Evolutionary conservation across 2,797 vertebrate genomes (phyloP), one percentile per base, ranked within the genome.

Genomic region (Brachyrhaphis roseni): DNA sequence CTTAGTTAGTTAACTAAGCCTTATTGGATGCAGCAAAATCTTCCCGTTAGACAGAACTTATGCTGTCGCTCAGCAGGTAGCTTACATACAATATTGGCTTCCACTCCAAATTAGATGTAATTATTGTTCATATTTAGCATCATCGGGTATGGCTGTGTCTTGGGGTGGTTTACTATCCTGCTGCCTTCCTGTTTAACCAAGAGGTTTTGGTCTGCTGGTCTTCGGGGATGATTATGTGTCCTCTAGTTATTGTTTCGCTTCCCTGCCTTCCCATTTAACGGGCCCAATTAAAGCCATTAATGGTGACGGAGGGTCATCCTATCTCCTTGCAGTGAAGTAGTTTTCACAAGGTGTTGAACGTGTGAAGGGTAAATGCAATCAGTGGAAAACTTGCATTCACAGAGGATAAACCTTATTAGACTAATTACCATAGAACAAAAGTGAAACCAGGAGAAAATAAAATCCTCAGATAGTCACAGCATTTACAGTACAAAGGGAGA

Each of bases 241-340:
- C 90, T 93, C 88, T 81, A 82, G 92, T 93, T 94, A 93, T 94
- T 94, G 94, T 94, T 94, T 91, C 90, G 89, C 93, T 93, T 94
- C 91, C 91, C 83, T 90, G 91, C 90, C 76, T 92, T 81, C 1
- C 82, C 83, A 85, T 90, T 93, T 95, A 94, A 94, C 90, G 80
- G 91, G 84, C 86, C 94, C 90, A 93, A 94, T 94, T 94, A 94
- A 91, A 94, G 82, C 45, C 88, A 92, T 94, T 93, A 94, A 92
- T 91, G 83, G 89, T 77, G 86, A 92, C 86, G 41, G 86, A 80
- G 93, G 90, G 86, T 91, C 92, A 87, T 90, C 87, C 80, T 41
- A 80, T 90, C 91, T 89, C 85, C 85, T 86, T 78, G 70, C 86
- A 12, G 46, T 41, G 82, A 78, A 82, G 79, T 77, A 73, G 87